Percentiles rank a stretch among this genome's conserved stretches.
phyloP scores from a whole-genome alignment of 1,140 invertebrate species.

The Zaprionus lachaisei region DNA sequence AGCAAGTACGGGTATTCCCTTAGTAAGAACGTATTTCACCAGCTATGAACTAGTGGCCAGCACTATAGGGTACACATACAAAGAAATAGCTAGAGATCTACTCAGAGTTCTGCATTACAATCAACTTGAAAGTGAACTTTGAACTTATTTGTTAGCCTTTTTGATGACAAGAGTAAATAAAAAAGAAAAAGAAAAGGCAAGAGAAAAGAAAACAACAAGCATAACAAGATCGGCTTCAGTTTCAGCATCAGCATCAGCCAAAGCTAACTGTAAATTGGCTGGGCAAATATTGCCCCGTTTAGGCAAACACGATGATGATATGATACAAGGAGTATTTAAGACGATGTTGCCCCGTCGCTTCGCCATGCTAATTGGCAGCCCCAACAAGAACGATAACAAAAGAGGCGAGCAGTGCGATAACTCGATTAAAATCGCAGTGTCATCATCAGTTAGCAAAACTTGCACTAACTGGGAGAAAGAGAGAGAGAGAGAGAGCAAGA shows the following conservation, averaged over 20 bases:
- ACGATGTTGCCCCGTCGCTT: neutral
- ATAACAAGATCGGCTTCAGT: neutral
- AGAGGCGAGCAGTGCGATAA: constrained; percentile 3
- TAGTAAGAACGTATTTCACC: no score
- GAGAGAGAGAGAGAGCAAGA: neutral
- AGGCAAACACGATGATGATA: constrained; percentile 31
- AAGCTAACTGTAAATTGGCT: constrained; percentile 55
- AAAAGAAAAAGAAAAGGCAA: constrained; percentile 2
- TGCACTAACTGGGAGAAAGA: neutral
- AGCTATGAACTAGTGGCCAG: no score
- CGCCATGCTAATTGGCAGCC: constrained; percentile 54
- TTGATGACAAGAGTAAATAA: neutral
- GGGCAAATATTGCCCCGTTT: constrained; percentile 46
- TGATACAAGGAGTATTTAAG: constrained; percentile 15
- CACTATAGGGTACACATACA: no score
- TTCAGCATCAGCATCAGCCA: neutral
- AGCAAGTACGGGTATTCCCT: no score
- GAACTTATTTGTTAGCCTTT: neutral
- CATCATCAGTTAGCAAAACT: constrained; percentile 9
- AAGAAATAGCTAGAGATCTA: no score
- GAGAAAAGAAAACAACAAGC: neutral
- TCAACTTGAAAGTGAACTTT: neutral
- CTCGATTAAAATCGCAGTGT: neutral
- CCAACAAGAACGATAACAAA: constrained; percentile 23
- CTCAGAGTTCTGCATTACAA: neutral